Evolutionary conservation across 2,113 vertebrate genomes (phyloP).

Genomic region (Xiphias gladius): DNA sequence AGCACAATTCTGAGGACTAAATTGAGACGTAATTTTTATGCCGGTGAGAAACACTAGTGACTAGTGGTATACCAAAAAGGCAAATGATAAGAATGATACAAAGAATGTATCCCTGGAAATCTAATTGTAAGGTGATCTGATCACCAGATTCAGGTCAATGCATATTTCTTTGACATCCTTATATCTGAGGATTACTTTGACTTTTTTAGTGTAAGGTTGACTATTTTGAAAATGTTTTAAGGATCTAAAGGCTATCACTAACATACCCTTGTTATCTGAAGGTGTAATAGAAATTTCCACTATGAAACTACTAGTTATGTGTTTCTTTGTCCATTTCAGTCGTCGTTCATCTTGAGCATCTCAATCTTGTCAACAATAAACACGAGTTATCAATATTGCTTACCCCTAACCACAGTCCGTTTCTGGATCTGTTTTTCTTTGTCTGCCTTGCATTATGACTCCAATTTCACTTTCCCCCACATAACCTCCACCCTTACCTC

Average conservation of each 20-base stretch:
- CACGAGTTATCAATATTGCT: background rate
- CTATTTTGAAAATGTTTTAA: conserved; percentile 24
- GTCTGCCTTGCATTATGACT: no score
- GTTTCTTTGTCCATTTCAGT: background rate
- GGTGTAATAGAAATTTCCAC: background rate
- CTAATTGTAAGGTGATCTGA: conserved; percentile 9
- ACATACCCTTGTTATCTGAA: background rate
- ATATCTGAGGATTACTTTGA: conserved; percentile 22
- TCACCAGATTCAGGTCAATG: background rate
- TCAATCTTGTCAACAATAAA: conserved; percentile 24
- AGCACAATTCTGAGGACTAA: background rate
- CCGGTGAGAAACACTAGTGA: no score
- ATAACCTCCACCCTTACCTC: background rate
- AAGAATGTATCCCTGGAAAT: conserved; percentile 16
- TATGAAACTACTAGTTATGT: background rate
- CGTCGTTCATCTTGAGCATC: background rate
- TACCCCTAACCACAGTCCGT: background rate
- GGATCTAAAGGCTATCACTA: conserved; percentile 25
- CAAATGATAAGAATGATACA: no score
- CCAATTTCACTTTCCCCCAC: background rate
- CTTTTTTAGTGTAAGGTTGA: conserved; percentile 21
- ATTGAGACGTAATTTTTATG: no score
- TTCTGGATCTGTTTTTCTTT: background rate
- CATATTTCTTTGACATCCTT: conserved; percentile 21
- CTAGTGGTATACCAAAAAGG: no score